phyloP scores from a whole-genome alignment of 1,140 invertebrate species.

The Trachymyrmex septentrionalis region DNA sequence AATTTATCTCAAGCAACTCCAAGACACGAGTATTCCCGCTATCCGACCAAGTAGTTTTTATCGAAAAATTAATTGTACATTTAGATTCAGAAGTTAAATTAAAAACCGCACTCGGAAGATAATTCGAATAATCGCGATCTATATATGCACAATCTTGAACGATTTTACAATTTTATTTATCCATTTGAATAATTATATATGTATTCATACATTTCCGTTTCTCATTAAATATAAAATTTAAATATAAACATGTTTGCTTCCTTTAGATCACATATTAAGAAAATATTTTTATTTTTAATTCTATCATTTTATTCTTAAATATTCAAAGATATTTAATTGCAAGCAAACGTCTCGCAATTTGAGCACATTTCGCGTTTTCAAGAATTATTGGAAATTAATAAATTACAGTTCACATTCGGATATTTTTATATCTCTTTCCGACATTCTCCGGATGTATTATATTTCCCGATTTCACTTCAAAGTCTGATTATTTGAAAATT shows the following conservation, averaged over 20 bases:
- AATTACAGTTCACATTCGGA: not conserved
- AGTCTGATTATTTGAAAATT: not conserved
- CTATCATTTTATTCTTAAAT: not conserved
- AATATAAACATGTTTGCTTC: not conserved
- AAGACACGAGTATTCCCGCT: not conserved
- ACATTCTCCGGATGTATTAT: not conserved
- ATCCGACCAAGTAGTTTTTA: not conserved
- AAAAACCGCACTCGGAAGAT: not conserved
- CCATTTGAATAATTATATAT: not conserved
- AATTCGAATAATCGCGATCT: not conserved
- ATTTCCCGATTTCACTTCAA: not conserved
- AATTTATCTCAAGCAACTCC: conserved; percentile 48
- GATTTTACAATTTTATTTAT: not conserved
- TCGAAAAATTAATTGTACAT: conserved; percentile 22
- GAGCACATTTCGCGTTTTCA: not conserved
- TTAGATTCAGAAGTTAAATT: not conserved
- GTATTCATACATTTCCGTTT: not conserved
- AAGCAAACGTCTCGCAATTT: not conserved
- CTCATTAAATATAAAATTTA: not conserved
- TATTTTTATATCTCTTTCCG: not conserved
- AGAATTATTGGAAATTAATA: not conserved
- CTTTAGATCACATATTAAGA: not conserved
- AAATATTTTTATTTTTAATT: not conserved
- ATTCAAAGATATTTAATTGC: not conserved
- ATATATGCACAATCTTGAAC: not conserved